These are phyloP conservation scores for Corythoichthys haematopterus DNA, from an alignment of 2,113 vertebrate genomes.

Conservation along the genomic window DNA sequence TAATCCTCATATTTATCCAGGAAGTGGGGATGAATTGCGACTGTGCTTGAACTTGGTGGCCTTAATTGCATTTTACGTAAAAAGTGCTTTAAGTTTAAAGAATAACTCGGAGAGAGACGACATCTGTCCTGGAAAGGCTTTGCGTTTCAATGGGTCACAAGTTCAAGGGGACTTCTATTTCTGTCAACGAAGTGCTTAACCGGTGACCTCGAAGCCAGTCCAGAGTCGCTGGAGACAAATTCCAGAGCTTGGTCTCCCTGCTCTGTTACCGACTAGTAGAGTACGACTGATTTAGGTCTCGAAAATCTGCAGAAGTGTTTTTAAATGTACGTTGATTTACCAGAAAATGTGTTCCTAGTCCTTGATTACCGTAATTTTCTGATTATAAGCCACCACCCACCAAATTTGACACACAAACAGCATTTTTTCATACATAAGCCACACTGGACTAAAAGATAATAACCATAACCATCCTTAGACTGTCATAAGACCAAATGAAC, in stretches of 20 bases:
- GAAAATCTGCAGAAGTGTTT: too few relatives aligned
- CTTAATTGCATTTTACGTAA: constrained; percentile 20
- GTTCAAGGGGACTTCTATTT: constrained; percentile 19
- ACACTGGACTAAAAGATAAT: too few relatives aligned
- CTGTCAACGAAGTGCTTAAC: constrained; percentile 28
- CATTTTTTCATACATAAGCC: too few relatives aligned
- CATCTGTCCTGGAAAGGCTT: constrained; percentile 18
- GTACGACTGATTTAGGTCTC: background rate
- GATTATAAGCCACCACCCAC: too few relatives aligned
- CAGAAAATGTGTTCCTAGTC: background rate
- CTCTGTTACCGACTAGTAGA: constrained; percentile 4
- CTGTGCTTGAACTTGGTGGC: constrained; percentile 10
- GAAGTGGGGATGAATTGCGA: constrained; percentile 24
- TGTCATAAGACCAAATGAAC: too few relatives aligned
- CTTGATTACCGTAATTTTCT: too few relatives aligned
- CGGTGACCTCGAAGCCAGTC: constrained; percentile 16
- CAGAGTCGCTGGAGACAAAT: constrained; percentile 26
- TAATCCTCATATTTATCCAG: constrained; percentile 56
- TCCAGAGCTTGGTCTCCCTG: constrained; percentile 33
- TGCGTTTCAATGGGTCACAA: constrained; percentile 18
- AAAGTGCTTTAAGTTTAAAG: background rate
- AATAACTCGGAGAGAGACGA: constrained; percentile 22
- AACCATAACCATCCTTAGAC: too few relatives aligned
- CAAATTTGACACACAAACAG: too few relatives aligned
- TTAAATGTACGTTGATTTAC: background rate